Base-by-base conservation (phyloP, 1,140 invertebrate genomes). In the Drosophila novamexicana region DNA sequence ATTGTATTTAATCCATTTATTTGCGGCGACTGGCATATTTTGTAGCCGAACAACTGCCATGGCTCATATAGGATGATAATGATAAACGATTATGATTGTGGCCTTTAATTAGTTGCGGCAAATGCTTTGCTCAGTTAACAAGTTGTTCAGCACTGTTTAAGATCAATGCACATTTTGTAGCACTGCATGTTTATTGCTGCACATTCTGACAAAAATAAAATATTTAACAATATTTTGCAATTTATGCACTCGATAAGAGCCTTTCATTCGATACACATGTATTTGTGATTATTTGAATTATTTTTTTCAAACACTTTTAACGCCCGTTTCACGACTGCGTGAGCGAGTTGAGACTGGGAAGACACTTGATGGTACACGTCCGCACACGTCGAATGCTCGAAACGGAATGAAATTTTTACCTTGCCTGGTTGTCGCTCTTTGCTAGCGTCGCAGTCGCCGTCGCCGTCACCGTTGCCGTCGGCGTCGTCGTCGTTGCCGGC, bases 391-490 rank as follows among this genome's bases (percentile, higher is more conserved):
- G 82, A 85, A 78, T 85, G 81, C 81, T 84, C 74, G 80, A 73
- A 77, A 86, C 74, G 80, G 77, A 89, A 84, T 88, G 80, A 85
- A 82, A 84, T 74, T 77, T 80, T 78, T 83, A 88, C 80, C 84
- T 88, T 78, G 64, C 74, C 68, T 52, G 64, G 40, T 72, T 62
- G 56, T 54, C 50, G 67, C 75, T 54, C 59, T 58, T 62, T 36
- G 50, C 14, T 64, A 65, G 58, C 64, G 74, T 71, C 54, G 22
- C 22, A 3, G 22, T 22, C 22, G 22, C 2, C 22, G 22, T 22
- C 3, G 74, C 34, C 45, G 57, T 22, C 45, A 39, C 34, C 50
- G 72, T 50, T 22, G 77, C 10, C 16, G 44, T 22, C 29, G 76
- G 4, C 14, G 52, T 45, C 0, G 64, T 3, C n/a, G 7, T 6